These are phyloP conservation scores for Scaptomyza parva DNA, from an alignment of 2,888 invertebrate genomes.

Conservation along the genomic window DNA sequence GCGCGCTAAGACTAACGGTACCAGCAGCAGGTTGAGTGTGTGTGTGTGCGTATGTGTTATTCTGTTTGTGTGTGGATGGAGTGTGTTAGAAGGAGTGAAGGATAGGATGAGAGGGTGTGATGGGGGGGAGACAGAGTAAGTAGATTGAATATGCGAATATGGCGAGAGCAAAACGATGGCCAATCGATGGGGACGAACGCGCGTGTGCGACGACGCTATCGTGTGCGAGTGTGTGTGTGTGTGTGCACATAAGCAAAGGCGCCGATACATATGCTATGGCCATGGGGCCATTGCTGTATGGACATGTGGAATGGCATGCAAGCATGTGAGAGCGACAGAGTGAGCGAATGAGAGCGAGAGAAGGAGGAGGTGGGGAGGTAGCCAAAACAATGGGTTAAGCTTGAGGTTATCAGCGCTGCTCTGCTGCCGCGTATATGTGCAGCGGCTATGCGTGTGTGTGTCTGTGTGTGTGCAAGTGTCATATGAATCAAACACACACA, in stretches of 20 bases:
- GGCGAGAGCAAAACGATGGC: slow-evolving; percentile 69
- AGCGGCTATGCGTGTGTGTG: slow-evolving; percentile 4
- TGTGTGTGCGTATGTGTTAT: not conserved
- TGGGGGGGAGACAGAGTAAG: not conserved
- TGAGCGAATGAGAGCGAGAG: not conserved
- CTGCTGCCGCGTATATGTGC: slow-evolving; percentile 3
- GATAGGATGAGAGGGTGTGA: too few species aligned
- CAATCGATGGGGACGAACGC: slow-evolving; percentile 76
- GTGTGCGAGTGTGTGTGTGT: slow-evolving; percentile 32
- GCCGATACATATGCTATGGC: slow-evolving; percentile 70
- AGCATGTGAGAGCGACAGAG: slow-evolving; percentile 34
- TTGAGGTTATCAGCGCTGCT: slow-evolving; percentile 48
- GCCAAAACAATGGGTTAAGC: slow-evolving; percentile 58
- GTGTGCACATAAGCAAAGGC: slow-evolving; percentile 39
- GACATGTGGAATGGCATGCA: slow-evolving; percentile 37
- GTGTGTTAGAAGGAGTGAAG: too few species aligned
- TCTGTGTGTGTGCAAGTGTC: slow-evolving; percentile 27
- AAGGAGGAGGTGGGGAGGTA: too few species aligned
- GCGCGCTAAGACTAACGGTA: slow-evolving; percentile 52
- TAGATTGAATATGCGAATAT: slow-evolving; percentile 52
- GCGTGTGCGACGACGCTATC: slow-evolving; percentile 73
- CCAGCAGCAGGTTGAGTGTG: slow-evolving; percentile 46
- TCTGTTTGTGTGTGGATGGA: too few species aligned
- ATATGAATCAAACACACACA: slow-evolving; percentile 20
- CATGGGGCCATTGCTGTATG: slow-evolving; percentile 38